Percentiles rank a stretch among this genome's conserved stretches.
Evolutionary conservation across 2,888 invertebrate genomes (phyloP).

Genomic region (Cepaea hortensis): DNA sequence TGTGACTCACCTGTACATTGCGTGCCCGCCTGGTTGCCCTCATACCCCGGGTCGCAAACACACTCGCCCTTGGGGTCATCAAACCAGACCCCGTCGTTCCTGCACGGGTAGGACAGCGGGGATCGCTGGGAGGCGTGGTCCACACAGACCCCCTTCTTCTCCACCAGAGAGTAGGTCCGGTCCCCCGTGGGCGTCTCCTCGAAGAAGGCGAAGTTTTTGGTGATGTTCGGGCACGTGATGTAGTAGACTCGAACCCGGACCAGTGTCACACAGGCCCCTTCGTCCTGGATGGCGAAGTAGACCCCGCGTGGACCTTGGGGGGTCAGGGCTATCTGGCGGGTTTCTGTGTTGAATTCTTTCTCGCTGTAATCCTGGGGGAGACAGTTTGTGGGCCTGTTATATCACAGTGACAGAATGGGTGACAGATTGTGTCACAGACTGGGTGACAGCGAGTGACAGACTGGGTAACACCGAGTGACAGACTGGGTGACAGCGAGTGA

Average conservation of each 20-base stretch:
- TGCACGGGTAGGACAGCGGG: constrained; percentile 80
- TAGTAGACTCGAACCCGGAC: constrained; percentile 94
- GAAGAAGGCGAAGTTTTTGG: constrained; percentile 93
- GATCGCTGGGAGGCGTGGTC: constrained; percentile 82
- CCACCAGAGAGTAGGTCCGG: constrained; percentile 92
- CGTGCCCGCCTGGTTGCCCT: constrained; percentile 80
- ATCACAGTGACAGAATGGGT: background rate
- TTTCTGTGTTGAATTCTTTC: constrained; percentile 69
- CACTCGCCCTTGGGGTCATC: constrained; percentile 90
- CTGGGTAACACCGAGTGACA: too few species aligned
- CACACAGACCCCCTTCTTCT: constrained; percentile 94
- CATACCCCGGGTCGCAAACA: constrained; percentile 93
- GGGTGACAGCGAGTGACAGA: background rate
- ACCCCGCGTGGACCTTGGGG: constrained; percentile 86
- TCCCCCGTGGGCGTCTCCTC: constrained; percentile 94
- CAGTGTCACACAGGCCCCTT: constrained; percentile 97
- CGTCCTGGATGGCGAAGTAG: constrained; percentile 97
- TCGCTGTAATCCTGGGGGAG: constrained; percentile 86
- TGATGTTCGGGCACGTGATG: constrained; percentile 93
- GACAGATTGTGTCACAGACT: too few species aligned
- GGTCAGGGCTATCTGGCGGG: constrained; percentile 83
- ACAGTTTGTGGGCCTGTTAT: background rate
- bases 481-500: too few species aligned
- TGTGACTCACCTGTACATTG: constrained; percentile 51
- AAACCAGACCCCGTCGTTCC: constrained; percentile 97